Evolutionary conservation across 2,888 invertebrate genomes (phyloP).

Genomic region (Peribatodes rhomboidaria): DNA sequence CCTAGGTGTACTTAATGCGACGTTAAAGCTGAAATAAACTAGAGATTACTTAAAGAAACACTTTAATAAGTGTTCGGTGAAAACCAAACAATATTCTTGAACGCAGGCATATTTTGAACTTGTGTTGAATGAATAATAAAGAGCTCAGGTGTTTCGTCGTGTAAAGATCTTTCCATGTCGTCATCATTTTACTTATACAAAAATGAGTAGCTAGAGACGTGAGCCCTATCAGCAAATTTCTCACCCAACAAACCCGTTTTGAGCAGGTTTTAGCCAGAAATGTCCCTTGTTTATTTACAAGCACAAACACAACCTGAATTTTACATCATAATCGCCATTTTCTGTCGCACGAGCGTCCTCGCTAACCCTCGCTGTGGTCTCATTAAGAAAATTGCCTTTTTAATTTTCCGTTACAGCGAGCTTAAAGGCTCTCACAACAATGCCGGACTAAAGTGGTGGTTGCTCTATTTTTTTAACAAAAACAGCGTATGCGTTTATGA

Average conservation of each 20-base stretch:
- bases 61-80: too few relatives aligned
- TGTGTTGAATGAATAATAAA: background rate
- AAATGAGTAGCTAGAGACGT: background rate
- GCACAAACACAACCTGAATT: slow-evolving; percentile 23
- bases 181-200: background rate
- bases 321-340: slow-evolving; percentile 22
- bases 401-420: slow-evolving; percentile 76
- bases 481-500: slow-evolving; percentile 38
- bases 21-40: too few relatives aligned
- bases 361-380: slow-evolving; percentile 64
- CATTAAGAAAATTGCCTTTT: slow-evolving; percentile 80
- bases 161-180: background rate
- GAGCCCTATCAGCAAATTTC: background rate
- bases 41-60: too few relatives aligned
- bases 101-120: too few relatives aligned
- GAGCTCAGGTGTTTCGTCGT: background rate
- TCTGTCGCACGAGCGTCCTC: slow-evolving; percentile 42
- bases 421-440: slow-evolving; percentile 54
- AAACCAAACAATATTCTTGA: too few relatives aligned
- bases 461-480: slow-evolving; percentile 47
- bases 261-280: slow-evolving; percentile 1
- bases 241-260: slow-evolving; percentile 4
- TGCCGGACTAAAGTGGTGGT: slow-evolving; percentile 53
- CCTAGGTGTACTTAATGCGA: too few relatives aligned
- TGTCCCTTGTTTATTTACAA: slow-evolving; percentile 18